Evolutionary conservation across 2,797 vertebrate genomes (phyloP).

Genomic region (Notamacropus eugenii): DNA sequence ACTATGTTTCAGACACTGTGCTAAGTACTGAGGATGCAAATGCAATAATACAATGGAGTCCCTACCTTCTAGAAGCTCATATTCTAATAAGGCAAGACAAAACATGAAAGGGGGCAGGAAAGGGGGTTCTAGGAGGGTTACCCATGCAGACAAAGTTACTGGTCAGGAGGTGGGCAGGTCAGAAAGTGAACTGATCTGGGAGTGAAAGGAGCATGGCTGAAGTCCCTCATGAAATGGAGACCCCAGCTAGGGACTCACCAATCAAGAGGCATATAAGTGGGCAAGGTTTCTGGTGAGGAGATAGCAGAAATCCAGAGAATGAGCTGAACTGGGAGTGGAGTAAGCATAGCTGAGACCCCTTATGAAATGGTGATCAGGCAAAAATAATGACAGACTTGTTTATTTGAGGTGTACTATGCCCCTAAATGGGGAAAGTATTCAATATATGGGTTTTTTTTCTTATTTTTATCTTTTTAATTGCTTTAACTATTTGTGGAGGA

Average conservation of each 20-base stretch:
- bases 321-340: neutral
- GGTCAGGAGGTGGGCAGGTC: neutral
- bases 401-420: neutral
- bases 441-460: neutral
- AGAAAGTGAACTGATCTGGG: neutral
- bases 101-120: neutral
- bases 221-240: neutral
- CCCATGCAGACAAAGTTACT: neutral
- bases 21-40: neutral
- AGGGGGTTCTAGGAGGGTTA: neutral
- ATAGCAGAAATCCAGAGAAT: neutral
- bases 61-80: neutral
- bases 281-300: neutral
- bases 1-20: neutral
- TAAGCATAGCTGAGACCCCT: neutral
- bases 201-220: rapidly evolving
- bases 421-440: neutral
- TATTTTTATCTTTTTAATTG: neutral
- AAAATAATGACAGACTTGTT: neutral
- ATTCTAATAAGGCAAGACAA: neutral
- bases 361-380: neutral
- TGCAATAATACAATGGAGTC: neutral
- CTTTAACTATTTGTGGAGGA: neutral
- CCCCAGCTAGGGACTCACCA: neutral
- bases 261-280: neutral